phyloP scores from a whole-genome alignment of 1,140 invertebrate species.

The Zaprionus kolodkinae region DNA sequence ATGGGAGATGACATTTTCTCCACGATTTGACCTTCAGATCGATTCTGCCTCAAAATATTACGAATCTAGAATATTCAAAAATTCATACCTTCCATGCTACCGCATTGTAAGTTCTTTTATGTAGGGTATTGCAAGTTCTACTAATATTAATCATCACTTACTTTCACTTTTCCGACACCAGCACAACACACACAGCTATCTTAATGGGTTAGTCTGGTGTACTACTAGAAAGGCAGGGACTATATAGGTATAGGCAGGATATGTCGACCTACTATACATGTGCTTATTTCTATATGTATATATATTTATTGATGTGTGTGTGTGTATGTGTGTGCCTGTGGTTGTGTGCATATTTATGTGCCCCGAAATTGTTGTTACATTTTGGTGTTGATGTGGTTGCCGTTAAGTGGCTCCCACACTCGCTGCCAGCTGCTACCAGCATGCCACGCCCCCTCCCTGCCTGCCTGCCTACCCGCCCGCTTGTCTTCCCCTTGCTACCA shows the following conservation, averaged over 20 bases:
- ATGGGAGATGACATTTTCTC: no score
- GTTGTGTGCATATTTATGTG: constrained; percentile 7
- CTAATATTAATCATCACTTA: constrained; percentile 34
- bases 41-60: no score
- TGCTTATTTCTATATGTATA: constrained; percentile 5
- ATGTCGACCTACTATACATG: background rate
- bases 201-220: background rate
- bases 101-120: no score
- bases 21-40: no score
- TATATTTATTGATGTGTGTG: constrained; percentile 7
- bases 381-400: constrained; percentile 44
- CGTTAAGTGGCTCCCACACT: constrained; percentile 48
- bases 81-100: no score
- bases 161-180: constrained; percentile 16
- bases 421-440: constrained; percentile 37
- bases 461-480: background rate
- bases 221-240: background rate
- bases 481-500: background rate
- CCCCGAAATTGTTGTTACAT: constrained; percentile 30
- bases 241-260: background rate
- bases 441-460: background rate
- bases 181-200: background rate
- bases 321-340: background rate
- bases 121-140: constrained; percentile 23
- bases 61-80: no score